These are phyloP conservation scores for Quadroppia sp. DNA, from an alignment of 2,888 invertebrate genomes.

Conservation along the genomic window DNA sequence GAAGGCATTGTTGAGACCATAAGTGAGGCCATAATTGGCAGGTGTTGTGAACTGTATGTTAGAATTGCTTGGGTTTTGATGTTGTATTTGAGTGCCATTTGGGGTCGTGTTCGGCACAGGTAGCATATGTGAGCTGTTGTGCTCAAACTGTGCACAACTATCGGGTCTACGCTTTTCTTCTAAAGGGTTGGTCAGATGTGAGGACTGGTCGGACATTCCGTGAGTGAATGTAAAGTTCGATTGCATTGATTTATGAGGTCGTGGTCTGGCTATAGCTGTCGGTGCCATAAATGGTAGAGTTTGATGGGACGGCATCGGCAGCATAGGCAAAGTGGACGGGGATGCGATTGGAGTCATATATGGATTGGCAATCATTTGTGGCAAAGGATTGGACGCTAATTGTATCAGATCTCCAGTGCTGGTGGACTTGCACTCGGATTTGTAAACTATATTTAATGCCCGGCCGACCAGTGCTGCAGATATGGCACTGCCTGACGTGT, in stretches of 20 bases:
- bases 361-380: background rate
- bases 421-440: slow-evolving; percentile 45
- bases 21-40: too few species aligned
- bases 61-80: background rate
- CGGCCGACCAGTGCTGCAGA: slow-evolving; percentile 13
- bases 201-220: slow-evolving; percentile 47
- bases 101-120: slow-evolving; percentile 2
- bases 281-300: too few species aligned
- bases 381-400: background rate
- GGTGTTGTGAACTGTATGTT: background rate
- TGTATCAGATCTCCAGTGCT: slow-evolving; percentile 47
- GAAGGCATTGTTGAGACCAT: background rate
- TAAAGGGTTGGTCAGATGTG: slow-evolving; percentile 39
- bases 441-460: background rate
- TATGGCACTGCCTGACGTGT: slow-evolving; percentile 40
- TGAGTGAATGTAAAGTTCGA: slow-evolving; percentile 46
- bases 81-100: background rate
- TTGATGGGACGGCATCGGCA: background rate
- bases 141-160: slow-evolving; percentile 7
- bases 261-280: background rate
- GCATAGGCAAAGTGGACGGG: slow-evolving; percentile 12
- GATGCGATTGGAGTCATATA: background rate
- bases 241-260: too few species aligned
- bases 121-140: background rate
- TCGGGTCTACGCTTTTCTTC: slow-evolving; percentile 41